phyloP scores from a whole-genome alignment of 2,888 invertebrate species.

The Lochmaea crataegi region DNA sequence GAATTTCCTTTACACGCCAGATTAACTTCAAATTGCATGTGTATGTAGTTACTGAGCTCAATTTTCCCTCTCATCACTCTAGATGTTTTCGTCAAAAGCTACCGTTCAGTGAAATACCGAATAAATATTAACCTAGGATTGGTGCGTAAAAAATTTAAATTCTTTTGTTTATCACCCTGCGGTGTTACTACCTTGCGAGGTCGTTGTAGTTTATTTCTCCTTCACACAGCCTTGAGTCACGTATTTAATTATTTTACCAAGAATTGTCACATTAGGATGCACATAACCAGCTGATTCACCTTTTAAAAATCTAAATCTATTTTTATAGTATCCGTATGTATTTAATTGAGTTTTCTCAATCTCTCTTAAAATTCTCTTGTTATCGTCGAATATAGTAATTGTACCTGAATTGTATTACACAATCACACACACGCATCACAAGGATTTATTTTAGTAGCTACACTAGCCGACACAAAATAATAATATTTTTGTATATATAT shows the following conservation, averaged over 20 bases:
- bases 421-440: not conserved
- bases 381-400: not conserved
- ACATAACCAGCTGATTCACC: not conserved
- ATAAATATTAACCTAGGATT: too few relatives aligned
- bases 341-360: not conserved
- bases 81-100: too few relatives aligned
- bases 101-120: too few relatives aligned
- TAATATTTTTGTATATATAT: not conserved
- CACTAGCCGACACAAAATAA: not conserved
- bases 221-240: constrained; percentile 7
- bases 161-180: not conserved
- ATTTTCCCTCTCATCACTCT: too few relatives aligned
- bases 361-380: constrained; percentile 1
- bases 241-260: not conserved
- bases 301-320: constrained; percentile 3
- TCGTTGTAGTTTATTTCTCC: constrained; percentile 1
- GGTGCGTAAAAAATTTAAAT: not conserved
- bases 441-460: not conserved
- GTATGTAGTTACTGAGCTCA: too few relatives aligned
- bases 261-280: not conserved
- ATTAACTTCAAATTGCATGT: too few relatives aligned
- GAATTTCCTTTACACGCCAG: too few relatives aligned
- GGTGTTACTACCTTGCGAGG: not conserved
- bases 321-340: not conserved
- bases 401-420: not conserved